Evolutionary conservation across 2,113 vertebrate species (phyloP), one percentile per base, ranked within the genome.

Genomic region (Macrotus californicus): DNA sequence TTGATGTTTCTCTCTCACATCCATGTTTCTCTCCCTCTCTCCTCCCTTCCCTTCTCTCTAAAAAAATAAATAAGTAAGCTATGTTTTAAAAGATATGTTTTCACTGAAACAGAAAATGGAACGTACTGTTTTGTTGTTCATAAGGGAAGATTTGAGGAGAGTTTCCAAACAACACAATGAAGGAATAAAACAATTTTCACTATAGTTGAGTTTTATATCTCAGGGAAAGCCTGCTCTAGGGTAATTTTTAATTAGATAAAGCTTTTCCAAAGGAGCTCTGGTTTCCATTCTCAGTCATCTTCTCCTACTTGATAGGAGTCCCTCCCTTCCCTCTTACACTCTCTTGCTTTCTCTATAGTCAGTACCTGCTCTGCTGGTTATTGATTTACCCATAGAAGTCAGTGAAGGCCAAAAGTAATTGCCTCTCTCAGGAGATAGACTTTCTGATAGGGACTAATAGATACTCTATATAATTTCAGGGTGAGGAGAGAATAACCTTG

Each of bases 191-290:
- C 41, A 92, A n/a, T 94, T 93, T 69, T 61, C 36, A 87, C 73
- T 43, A 36, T 81, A 83, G 52, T 59, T 97, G 50, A 86, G 50
- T 94, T 97, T 95, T 94, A 3, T 75, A 50, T 90, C 54, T 93
- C 67, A 94, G 46, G 61, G 19, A 87, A 91, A 92, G 5, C 24
- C 56, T 93, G 52, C n/a, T 69, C 29, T 88, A 31, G 77, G 59
- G 14, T 95, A 61, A 82, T 95, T 95, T 92, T 94, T 75, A 89
- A 89, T 94, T 64, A 94, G 81, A 87, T 87, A 85, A 76, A 76
- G 18, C 26, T 79, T 75, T 82, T 88, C 41, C 75, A 82, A 76
- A 89, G 48, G n/a, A 80, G 21, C 54, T 56, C 16, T 67, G 19
- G 13, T 48, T 93, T 93, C 22, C 11, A 26, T 80, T 92, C 22